These are phyloP conservation scores for Circaetus gallicus DNA, from an alignment of 2,113 vertebrate species.

Conservation along the genomic window DNA sequence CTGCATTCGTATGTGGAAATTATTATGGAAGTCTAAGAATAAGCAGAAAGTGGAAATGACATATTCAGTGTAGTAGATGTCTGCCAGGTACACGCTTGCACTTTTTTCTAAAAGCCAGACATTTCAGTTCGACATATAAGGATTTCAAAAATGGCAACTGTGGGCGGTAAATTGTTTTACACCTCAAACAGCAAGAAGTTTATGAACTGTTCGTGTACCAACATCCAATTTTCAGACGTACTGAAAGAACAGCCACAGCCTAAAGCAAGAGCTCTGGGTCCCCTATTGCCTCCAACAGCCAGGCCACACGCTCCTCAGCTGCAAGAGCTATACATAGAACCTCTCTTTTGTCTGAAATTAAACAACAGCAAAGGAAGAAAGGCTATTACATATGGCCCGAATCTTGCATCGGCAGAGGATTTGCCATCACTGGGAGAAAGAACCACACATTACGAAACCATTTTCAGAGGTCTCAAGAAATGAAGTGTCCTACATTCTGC, in stretches of 20 bases:
- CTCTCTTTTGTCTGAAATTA: background rate
- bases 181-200: background rate
- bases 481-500: background rate
- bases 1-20: conserved; percentile 48
- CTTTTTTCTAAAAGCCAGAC: background rate
- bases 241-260: background rate
- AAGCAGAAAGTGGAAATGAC: conserved; percentile 16
- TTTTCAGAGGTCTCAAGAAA: background rate
- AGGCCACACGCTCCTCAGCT: background rate
- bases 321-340: background rate
- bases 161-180: conserved; percentile 3
- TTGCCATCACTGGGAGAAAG: background rate
- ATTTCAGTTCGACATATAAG: background rate
- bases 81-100: conserved; percentile 12
- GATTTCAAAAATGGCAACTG: background rate
- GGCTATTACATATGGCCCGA: fast-evolving
- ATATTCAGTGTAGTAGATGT: background rate
- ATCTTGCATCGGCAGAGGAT: background rate
- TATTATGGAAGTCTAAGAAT: conserved; percentile 33
- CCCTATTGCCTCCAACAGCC: background rate
- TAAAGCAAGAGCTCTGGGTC: background rate
- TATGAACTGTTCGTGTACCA: background rate
- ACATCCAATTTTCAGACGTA: background rate
- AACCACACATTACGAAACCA: background rate
- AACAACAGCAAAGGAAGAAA: background rate